Evolutionary conservation across 2,888 invertebrate genomes (phyloP).

Genomic region (Thyatira batis): DNA sequence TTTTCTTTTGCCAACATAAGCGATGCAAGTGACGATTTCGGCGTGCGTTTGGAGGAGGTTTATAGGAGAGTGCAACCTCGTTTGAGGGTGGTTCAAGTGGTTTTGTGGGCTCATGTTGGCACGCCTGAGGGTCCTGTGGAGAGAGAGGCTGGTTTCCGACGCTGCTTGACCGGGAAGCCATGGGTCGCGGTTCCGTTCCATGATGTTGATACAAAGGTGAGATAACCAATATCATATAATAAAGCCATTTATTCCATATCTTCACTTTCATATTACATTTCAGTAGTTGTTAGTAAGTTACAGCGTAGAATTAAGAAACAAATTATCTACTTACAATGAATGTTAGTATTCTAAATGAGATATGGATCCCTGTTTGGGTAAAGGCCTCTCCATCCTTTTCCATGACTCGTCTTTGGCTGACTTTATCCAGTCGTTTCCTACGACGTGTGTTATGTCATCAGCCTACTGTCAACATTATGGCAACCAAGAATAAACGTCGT

Average conservation of each 20-base stretch:
- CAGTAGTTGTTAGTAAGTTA: too few relatives aligned
- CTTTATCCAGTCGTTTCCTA: too few relatives aligned
- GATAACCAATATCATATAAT: constrained; percentile 5
- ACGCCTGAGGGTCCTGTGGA: constrained; percentile 84
- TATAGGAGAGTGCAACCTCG: constrained; percentile 75
- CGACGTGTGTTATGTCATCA: too few relatives aligned
- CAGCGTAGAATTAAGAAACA: too few relatives aligned
- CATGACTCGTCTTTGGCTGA: too few relatives aligned
- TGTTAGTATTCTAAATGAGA: too few relatives aligned
- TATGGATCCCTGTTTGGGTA: too few relatives aligned
- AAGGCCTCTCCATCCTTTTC: too few relatives aligned
- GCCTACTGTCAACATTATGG: too few relatives aligned
- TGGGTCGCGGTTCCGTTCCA: constrained; percentile 88
- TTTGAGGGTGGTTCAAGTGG: constrained; percentile 86
- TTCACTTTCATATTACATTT: too few relatives aligned
- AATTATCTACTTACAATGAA: too few relatives aligned
- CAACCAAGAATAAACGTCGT: too few relatives aligned
- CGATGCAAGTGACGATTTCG: constrained; percentile 86
- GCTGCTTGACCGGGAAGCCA: constrained; percentile 84
- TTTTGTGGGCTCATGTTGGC: constrained; percentile 84
- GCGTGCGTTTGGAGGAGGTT: constrained; percentile 83
- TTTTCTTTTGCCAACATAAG: constrained; percentile 88
- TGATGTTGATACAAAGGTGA: constrained; percentile 87
- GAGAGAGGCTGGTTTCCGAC: constrained; percentile 84
- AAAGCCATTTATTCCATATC: not conserved